phyloP scores from a whole-genome alignment of 2,797 vertebrate species.

The Adrianichthys oophorus region DNA sequence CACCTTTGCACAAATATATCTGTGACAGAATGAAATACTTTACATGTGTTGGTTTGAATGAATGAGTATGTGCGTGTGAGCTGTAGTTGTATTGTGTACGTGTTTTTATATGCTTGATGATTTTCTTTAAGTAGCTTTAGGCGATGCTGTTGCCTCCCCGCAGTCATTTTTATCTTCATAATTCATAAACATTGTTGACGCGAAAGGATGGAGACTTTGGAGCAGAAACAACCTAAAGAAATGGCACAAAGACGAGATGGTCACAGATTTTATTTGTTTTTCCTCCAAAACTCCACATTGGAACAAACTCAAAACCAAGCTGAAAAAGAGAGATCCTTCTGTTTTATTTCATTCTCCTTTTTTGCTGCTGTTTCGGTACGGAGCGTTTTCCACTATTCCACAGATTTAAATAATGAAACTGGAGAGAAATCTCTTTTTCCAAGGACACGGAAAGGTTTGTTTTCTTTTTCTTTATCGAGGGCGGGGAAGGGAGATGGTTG shows the following conservation, averaged over 20 bases:
- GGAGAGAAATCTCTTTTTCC: constrained; percentile 81
- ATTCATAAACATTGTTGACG: too few species aligned
- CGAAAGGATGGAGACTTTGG: too few species aligned
- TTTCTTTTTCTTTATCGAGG: constrained; percentile 40
- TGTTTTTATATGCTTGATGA: too few species aligned
- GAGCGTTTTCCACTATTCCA: constrained; percentile 55
- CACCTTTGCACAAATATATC: too few species aligned
- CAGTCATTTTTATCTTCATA: too few species aligned
- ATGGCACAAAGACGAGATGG: constrained; percentile 36
- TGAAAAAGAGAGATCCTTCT: constrained; percentile 80
- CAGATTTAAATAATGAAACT: constrained; percentile 72
- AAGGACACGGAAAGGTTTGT: constrained; percentile 78
- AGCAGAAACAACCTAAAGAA: constrained; percentile 35
- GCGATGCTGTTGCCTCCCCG: too few species aligned
- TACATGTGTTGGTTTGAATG: too few species aligned
- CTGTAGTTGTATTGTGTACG: too few species aligned
- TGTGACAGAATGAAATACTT: too few species aligned
- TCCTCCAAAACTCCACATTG: constrained; percentile 68
- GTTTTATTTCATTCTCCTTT: constrained; percentile 72
- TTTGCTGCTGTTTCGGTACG: constrained; percentile 60
- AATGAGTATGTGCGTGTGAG: too few species aligned
- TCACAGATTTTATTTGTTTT: constrained; percentile 67
- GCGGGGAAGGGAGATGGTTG: neutral
- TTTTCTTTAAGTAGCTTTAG: too few species aligned
- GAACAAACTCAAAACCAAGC: constrained; percentile 71